Evolutionary conservation across 2,113 vertebrate genomes (phyloP), one percentile per base, ranked within the genome.

Genomic region (Chloropsis hardwickii): DNA sequence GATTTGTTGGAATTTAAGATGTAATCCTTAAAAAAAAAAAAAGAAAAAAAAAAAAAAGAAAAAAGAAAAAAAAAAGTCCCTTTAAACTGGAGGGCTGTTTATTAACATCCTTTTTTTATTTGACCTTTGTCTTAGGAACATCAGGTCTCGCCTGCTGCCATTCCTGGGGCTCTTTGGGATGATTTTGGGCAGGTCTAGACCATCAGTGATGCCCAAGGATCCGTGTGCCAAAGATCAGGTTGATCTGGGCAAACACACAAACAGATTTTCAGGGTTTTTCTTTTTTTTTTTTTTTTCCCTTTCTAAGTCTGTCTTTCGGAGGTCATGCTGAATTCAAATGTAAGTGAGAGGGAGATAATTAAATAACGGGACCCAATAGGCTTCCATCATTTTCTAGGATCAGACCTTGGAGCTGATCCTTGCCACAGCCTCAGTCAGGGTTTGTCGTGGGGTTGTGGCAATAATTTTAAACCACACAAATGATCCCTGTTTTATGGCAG

Each of bases 1-100:
- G 98, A 98, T 98, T 98, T 98, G 98, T 96, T 95, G 98, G 98
- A 98, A 98, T 98, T 98, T 98, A 98, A 98, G 97, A 98, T 98
- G 98, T 98, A 98, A 98, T 98, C 98, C 98, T 97, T 83, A 96
- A 97, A 96, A 81, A 97, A 97, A 83, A 97, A 87, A 93, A 85
- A 97, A 94, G 71, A 95, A 94, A 94, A 44, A 76, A 66, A 97
- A 95, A 94, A 62, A 73, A 65, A 97, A 92, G 37, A 37, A 37
- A 37, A 95, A 71, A 58, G 72, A 97, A 95, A 94, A 94, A 94
- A 94, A 85, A 83, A 88, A 98, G 95, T 97, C 95, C 96, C 92
- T 98, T 89, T 98, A 98, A 98, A 98, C 95, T 86, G 24, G 65
- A 97, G 95, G 92, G 90, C 96, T 98, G 97, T 98, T 98, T 98